These are phyloP conservation scores for Atherinomorus stipes DNA, from an alignment of 2,113 vertebrate species.

Conservation along the genomic window DNA sequence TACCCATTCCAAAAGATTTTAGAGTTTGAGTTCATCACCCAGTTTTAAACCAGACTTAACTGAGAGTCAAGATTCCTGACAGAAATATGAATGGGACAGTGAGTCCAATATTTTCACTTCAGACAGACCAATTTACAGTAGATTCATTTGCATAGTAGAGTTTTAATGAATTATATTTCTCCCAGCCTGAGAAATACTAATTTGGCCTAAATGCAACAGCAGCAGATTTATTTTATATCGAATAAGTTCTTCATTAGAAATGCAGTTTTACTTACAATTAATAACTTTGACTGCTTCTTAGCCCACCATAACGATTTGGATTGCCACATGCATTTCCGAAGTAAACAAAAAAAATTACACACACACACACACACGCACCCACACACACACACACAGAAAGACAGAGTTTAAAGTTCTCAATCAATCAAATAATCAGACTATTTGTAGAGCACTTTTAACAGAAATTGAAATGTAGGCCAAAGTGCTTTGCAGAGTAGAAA, in stretches of 20 bases:
- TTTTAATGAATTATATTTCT: constrained; percentile 39
- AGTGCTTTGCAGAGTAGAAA: too few relatives aligned
- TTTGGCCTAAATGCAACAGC: constrained; percentile 40
- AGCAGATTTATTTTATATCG: constrained; percentile 39
- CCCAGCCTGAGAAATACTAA: constrained; percentile 34
- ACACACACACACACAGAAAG: not conserved
- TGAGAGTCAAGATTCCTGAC: not conserved
- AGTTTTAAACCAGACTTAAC: constrained; percentile 1
- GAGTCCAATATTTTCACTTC: not conserved
- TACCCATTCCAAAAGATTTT: not conserved
- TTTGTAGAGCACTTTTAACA: too few relatives aligned
- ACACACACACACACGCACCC: not conserved
- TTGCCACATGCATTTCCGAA: constrained; percentile 23
- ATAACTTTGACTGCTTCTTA: constrained; percentile 36
- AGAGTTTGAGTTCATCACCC: not conserved
- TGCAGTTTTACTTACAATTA: constrained; percentile 40
- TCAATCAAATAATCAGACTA: too few relatives aligned
- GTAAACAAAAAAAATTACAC: constrained; percentile 42
- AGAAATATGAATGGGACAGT: constrained; percentile 6
- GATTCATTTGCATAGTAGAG: constrained; percentile 27
- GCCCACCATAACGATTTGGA: constrained; percentile 20
- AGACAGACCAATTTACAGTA: constrained; percentile 12
- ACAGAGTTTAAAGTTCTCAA: too few relatives aligned
- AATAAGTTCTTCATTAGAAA: constrained; percentile 50
- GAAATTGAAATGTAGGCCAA: too few relatives aligned